Conservation (phyloP, 1,140 invertebrate species). For the Ostrea edulis region DNA sequence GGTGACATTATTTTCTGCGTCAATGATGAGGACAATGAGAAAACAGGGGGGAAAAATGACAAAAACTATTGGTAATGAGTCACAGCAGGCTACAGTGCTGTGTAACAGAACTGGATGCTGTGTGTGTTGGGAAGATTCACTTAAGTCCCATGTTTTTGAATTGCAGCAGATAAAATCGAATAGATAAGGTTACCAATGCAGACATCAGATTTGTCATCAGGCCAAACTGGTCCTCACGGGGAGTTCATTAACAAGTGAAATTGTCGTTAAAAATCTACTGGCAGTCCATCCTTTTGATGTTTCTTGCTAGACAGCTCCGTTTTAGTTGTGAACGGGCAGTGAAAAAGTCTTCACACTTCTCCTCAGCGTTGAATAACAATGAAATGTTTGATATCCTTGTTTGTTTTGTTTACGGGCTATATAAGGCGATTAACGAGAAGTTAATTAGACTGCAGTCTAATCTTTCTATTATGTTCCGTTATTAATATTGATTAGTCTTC, state of each 20-base stretch:
- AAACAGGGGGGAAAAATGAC: not conserved
- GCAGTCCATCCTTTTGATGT: not conserved
- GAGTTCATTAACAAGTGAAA: not conserved
- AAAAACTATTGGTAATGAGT: conserved; percentile 14
- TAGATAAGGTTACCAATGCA: conserved; percentile 4
- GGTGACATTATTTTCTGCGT: conserved; percentile 37
- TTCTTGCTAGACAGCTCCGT: not conserved
- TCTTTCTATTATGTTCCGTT: conserved; percentile 9
- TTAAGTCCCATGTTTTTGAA: not conserved
- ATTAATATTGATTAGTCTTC: conserved; percentile 10
- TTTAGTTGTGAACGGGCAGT: not conserved
- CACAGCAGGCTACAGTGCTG: not conserved
- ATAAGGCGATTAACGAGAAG: not conserved
- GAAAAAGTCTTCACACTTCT: not conserved
- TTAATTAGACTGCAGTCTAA: not conserved
- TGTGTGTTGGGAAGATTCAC: not conserved
- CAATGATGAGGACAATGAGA: conserved; percentile 21
- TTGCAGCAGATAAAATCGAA: conserved; percentile 10
- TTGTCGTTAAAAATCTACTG: not conserved
- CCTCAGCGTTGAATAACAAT: not conserved
- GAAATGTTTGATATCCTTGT: not conserved
- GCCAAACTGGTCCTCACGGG: not conserved
- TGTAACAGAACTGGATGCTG: not conserved
- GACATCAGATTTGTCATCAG: conserved; percentile 30
- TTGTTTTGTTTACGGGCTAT: not conserved